Conservation (phyloP, 2,888 invertebrate genomes). For the Acanthosepion pharaonis region DNA sequence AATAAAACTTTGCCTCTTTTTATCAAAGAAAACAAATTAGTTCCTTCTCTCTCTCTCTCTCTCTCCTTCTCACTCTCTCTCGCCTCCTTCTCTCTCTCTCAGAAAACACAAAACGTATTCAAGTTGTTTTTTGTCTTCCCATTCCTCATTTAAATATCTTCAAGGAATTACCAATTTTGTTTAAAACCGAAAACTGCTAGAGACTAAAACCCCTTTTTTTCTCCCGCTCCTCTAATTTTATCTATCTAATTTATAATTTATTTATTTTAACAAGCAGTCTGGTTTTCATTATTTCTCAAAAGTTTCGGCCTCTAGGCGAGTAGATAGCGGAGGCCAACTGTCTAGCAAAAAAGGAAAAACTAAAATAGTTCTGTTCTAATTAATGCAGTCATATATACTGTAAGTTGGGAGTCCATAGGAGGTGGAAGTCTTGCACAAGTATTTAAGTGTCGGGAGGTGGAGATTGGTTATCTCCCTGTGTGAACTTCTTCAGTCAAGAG, state of each 20-base stretch:
- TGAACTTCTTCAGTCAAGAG: not conserved
- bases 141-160: not conserved
- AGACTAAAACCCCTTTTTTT: not conserved
- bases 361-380: not conserved
- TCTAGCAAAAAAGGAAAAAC: not conserved
- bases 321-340: not conserved
- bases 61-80: no score
- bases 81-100: no score
- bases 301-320: not conserved
- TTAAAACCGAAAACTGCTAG: not conserved
- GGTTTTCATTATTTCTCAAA: not conserved
- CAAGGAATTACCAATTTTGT: not conserved
- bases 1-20: not conserved
- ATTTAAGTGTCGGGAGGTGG: not conserved
- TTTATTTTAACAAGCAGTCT: not conserved
- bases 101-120: not conserved
- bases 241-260: slow-evolving; percentile 14
- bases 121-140: no score
- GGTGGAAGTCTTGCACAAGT: not conserved
- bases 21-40: not conserved
- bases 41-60: no score
- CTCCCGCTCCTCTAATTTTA: no score
- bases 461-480: not conserved
- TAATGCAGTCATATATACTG: not conserved
- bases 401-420: not conserved